phyloP scores from a whole-genome alignment of 2,797 vertebrate species.

The Eupleurogrammus muticus region DNA sequence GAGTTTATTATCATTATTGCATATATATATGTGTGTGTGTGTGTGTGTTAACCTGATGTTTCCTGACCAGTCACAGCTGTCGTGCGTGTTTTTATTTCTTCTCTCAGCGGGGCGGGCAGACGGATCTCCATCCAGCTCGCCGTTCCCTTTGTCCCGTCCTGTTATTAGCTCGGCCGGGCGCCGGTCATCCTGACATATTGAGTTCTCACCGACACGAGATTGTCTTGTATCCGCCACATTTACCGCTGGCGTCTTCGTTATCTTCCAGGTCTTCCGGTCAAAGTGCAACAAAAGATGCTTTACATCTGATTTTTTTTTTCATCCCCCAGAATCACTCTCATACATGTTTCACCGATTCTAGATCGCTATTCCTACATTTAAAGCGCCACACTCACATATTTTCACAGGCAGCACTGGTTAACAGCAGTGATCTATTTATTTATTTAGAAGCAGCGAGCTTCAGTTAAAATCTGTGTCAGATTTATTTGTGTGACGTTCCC shows the following conservation, averaged over 20 bases:
- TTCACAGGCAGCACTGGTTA: too few species aligned
- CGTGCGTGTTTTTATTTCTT: constrained; percentile 70
- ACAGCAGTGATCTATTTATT: too few species aligned
- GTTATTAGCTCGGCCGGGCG: constrained; percentile 61
- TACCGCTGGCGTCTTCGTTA: constrained; percentile 37
- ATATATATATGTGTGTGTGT: constrained; percentile 28
- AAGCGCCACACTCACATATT: too few species aligned
- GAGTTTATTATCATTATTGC: constrained; percentile 52
- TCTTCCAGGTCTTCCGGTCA: constrained; percentile 8
- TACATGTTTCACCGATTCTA: too few species aligned
- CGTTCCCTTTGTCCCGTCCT: constrained; percentile 51
- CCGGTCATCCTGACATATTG: constrained; percentile 70
- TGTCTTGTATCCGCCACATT: constrained; percentile 27
- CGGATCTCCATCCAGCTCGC: constrained; percentile 44
- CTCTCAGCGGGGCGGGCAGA: constrained; percentile 49
- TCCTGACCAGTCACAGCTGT: constrained; percentile 60
- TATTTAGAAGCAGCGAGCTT: too few species aligned
- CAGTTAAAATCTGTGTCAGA: too few species aligned
- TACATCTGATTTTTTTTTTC: not conserved
- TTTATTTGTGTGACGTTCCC: too few species aligned
- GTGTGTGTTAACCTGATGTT: constrained; percentile 22
- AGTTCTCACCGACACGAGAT: constrained; percentile 48
- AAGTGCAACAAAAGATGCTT: not conserved
- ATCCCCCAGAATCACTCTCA: not conserved
- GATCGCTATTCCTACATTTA: too few species aligned